Percentiles rank a stretch among this genome's conserved stretches.
These are phyloP conservation scores for Herminia tarsipennalis DNA, from an alignment of 2,888 invertebrate genomes.

Conservation along the genomic window DNA sequence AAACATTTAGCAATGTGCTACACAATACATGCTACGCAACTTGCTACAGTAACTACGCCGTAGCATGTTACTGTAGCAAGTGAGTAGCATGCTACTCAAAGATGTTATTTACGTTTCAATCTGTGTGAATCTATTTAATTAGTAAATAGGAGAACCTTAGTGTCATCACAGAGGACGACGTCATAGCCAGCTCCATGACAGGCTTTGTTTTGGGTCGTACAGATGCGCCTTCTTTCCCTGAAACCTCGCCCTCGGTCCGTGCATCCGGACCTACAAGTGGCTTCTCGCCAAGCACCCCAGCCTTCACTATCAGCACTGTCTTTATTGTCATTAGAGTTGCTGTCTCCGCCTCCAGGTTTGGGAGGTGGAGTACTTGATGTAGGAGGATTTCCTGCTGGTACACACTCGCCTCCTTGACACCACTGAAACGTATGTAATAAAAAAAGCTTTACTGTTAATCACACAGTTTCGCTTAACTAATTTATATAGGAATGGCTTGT, in stretches of 20 bases:
- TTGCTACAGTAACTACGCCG: no score
- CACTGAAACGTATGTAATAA: constrained; percentile 81
- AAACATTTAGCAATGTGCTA: no score
- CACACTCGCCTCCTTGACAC: constrained; percentile 89
- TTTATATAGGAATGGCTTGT: no score
- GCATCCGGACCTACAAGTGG: constrained; percentile 88
- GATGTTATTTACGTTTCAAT: no score
- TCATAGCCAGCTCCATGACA: constrained; percentile 88
- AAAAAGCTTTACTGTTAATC: no score
- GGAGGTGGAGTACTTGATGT: constrained; percentile 63
- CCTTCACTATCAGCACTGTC: constrained; percentile 34
- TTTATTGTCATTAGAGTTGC: background rate
- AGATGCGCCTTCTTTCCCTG: constrained; percentile 83
- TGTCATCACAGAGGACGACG: constrained; percentile 88
- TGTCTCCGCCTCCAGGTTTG: constrained; percentile 65
- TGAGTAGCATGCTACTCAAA: no score
- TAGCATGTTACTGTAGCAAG: no score
- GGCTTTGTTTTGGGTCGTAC: constrained; percentile 78
- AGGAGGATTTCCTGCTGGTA: constrained; percentile 62
- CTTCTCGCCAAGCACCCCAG: constrained; percentile 88
- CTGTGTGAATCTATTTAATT: background rate
- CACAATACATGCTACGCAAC: no score
- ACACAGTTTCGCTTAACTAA: no score
- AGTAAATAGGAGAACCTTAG: constrained; percentile 71
- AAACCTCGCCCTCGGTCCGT: constrained; percentile 87